phyloP scores from a whole-genome alignment of 2,797 vertebrate species.

The Danio kyathit region DNA sequence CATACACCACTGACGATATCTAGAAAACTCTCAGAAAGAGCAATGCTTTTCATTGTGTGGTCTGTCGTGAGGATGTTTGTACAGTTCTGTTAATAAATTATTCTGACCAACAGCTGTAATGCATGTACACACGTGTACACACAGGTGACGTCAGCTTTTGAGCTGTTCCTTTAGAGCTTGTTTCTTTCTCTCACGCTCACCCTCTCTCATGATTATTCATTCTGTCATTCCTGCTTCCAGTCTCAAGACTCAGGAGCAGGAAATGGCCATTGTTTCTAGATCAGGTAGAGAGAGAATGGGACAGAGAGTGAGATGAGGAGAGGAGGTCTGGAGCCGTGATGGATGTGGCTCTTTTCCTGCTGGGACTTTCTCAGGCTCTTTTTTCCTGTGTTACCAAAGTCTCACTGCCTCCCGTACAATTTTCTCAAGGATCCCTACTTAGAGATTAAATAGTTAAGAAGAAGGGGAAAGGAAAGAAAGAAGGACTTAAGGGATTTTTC shows the following conservation, averaged over 20 bases:
- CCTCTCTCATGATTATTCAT: slow-evolving; percentile 56
- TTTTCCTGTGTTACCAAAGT: slow-evolving; percentile 69
- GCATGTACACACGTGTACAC: slow-evolving; percentile 15
- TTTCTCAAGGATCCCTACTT: slow-evolving; percentile 28
- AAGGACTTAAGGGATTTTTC: background rate
- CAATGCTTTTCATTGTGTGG: slow-evolving; percentile 6
- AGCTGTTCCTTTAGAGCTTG: slow-evolving; percentile 26
- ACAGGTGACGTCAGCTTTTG: slow-evolving; percentile 54
- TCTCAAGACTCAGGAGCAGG: slow-evolving; percentile 65
- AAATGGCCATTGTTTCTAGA: slow-evolving; percentile 77
- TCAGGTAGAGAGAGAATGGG: slow-evolving; percentile 59
- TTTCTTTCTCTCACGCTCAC: slow-evolving; percentile 49
- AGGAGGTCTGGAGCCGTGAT: slow-evolving; percentile 65
- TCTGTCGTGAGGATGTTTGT: slow-evolving; percentile 35
- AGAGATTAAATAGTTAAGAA: slow-evolving; percentile 7
- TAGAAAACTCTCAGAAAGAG: background rate
- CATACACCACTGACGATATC: too few species aligned
- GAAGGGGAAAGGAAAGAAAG: background rate
- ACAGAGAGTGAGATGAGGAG: slow-evolving; percentile 62
- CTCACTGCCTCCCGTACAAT: slow-evolving; percentile 30
- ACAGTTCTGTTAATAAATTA: slow-evolving; percentile 31
- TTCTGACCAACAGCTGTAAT: slow-evolving; percentile 20
- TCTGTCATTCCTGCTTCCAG: slow-evolving; percentile 63
- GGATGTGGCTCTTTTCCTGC: slow-evolving; percentile 87
- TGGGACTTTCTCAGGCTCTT: slow-evolving; percentile 86